Evolutionary conservation across 2,888 invertebrate species (phyloP).

Genomic region (Gibbula magus): DNA sequence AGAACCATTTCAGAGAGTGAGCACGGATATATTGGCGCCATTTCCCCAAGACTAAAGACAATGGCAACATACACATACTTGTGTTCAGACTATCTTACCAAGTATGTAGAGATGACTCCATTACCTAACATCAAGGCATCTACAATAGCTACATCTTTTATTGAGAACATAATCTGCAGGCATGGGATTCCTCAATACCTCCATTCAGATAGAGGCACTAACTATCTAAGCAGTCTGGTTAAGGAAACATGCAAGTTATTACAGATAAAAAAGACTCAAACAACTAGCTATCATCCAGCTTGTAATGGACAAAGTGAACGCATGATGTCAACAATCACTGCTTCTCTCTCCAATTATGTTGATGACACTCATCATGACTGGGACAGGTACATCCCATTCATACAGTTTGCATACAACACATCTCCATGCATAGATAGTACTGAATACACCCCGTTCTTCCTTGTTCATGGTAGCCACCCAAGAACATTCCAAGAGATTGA

Average conservation of each 20-base stretch:
- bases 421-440: no score
- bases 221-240: constrained; percentile 27
- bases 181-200: constrained; percentile 25
- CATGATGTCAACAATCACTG: no score
- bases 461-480: no score
- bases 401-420: no score
- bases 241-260: constrained; percentile 29
- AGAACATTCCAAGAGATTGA: no score
- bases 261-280: constrained; percentile 22
- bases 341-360: no score
- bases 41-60: background rate
- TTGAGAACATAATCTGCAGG: constrained; percentile 22
- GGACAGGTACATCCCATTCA: no score
- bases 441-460: no score
- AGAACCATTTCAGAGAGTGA: constrained; percentile 27
- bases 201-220: constrained; percentile 19
- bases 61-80: constrained; percentile 22
- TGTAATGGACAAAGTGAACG: constrained; percentile 26
- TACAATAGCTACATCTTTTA: constrained; percentile 22
- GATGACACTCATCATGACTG: no score
- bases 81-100: constrained; percentile 28
- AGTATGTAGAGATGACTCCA: constrained; percentile 29
- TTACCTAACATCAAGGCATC: constrained; percentile 20
- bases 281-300: constrained; percentile 21
- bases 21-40: constrained; percentile 32